Percentiles rank a stretch among this genome's conserved stretches.
These are phyloP conservation scores for Tribolium madens DNA, from an alignment of 1,140 invertebrate genomes.

Conservation along the genomic window DNA sequence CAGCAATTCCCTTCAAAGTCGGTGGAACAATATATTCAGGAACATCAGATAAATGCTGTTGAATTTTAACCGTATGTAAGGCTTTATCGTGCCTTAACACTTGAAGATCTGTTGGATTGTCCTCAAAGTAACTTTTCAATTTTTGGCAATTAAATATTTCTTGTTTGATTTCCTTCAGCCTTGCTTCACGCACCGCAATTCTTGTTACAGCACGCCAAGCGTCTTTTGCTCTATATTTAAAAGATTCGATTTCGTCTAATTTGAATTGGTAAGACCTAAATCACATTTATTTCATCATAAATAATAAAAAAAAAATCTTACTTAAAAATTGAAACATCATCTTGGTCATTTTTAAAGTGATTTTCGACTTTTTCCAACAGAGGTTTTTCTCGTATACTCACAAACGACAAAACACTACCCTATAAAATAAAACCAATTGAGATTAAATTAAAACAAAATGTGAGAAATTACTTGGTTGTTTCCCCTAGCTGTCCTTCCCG, in stretches of 20 bases:
- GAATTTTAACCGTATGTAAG: conserved; percentile 85
- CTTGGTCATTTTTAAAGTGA: conserved; percentile 75
- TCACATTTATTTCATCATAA: conserved; percentile 36
- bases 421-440: conserved; percentile 61
- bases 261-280: conserved; percentile 92
- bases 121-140: conserved; percentile 94
- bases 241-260: conserved; percentile 95
- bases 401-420: conserved; percentile 95
- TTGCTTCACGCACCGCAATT: conserved; percentile 91
- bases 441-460: neutral
- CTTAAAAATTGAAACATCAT: conserved; percentile 67
- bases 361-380: conserved; percentile 83
- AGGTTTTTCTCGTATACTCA: conserved; percentile 84
- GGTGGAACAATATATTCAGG: conserved; percentile 94
- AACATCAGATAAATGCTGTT: conserved; percentile 90
- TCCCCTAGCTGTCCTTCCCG: conserved; percentile 91
- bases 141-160: conserved; percentile 95
- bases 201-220: conserved; percentile 94
- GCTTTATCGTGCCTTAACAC: conserved; percentile 93
- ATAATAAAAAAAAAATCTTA: conserved; percentile 55
- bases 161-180: conserved; percentile 95
- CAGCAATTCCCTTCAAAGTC: conserved; percentile 75
- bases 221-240: conserved; percentile 93
- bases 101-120: conserved; percentile 92
- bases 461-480: conserved; percentile 78